Evolutionary conservation across 1,140 invertebrate genomes (phyloP).

Genomic region (Macrocentrus cingulum): DNA sequence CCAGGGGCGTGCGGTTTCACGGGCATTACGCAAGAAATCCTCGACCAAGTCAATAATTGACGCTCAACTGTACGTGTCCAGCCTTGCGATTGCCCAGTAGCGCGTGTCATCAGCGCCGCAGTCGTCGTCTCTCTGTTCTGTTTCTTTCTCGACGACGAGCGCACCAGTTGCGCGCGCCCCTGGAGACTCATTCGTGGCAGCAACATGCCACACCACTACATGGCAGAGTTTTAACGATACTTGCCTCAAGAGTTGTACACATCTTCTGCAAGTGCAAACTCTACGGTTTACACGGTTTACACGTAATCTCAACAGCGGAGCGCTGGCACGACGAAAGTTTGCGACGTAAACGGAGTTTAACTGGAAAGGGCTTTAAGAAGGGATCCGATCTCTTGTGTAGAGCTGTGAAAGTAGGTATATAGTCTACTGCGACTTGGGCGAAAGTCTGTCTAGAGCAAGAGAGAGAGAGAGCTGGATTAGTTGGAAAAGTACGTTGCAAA

Average conservation of each 20-base stretch:
- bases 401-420: not conserved
- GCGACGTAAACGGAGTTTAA: conserved; percentile 51
- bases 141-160: not conserved
- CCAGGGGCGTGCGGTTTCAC: not conserved
- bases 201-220: conserved; percentile 15
- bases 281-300: too few species aligned
- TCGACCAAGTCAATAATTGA: conserved; percentile 19
- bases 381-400: not conserved
- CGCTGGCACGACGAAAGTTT: too few species aligned
- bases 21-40: conserved; percentile 15
- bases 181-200: not conserved
- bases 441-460: not conserved
- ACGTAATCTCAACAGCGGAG: too few species aligned
- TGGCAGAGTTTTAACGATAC: not conserved
- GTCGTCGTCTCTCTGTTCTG: too few species aligned
- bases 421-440: not conserved
- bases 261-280: too few species aligned
- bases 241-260: not conserved
- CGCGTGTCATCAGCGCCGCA: too few species aligned
- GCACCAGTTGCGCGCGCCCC: conserved; percentile 21
- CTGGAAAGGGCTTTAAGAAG: conserved; percentile 32
- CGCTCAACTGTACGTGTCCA: not conserved
- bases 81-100: not conserved
- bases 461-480: too few species aligned
- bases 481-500: conserved; percentile 55